Evolutionary conservation across 2,113 vertebrate species (phyloP).

Genomic region (Oryzias celebensis): DNA sequence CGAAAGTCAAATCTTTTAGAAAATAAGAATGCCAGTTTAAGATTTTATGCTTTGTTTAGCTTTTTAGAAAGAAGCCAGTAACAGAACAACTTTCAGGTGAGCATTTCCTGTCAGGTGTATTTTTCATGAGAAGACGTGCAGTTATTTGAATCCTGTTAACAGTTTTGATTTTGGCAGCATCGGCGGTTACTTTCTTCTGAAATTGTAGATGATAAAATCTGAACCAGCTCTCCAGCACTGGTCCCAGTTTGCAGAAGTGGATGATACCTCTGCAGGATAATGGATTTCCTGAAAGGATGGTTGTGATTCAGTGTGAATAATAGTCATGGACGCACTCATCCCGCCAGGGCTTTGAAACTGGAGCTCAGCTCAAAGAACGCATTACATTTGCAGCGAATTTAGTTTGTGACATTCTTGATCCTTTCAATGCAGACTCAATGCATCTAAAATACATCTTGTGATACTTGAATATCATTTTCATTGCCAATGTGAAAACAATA

Average conservation of each 20-base stretch:
- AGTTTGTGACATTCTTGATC: background rate
- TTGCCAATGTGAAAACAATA: background rate
- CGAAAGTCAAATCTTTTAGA: too few relatives aligned
- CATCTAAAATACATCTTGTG: background rate
- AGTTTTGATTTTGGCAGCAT: conserved; percentile 48
- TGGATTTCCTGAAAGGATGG: conserved; percentile 48
- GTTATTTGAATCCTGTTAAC: conserved; percentile 1
- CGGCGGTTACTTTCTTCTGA: conserved; percentile 49
- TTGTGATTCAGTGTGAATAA: conserved; percentile 61
- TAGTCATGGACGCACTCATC: conserved; percentile 43
- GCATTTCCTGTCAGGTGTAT: too few relatives aligned
- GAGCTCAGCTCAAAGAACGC: conserved; percentile 39
- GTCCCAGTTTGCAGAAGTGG: conserved; percentile 59
- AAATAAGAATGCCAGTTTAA: too few relatives aligned
- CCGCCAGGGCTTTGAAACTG: conserved; percentile 47
- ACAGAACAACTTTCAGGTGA: too few relatives aligned
- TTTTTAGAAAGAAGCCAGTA: too few relatives aligned
- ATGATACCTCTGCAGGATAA: conserved; percentile 54
- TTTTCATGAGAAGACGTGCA: background rate
- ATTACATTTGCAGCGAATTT: conserved; percentile 37
- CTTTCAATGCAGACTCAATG: background rate
- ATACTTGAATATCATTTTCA: background rate
- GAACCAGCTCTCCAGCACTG: conserved; percentile 44
- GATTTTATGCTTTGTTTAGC: too few relatives aligned
- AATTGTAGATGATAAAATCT: conserved; percentile 59